phyloP scores from a whole-genome alignment of 1,140 invertebrate species.

The Geopemphigus sp. region DNA sequence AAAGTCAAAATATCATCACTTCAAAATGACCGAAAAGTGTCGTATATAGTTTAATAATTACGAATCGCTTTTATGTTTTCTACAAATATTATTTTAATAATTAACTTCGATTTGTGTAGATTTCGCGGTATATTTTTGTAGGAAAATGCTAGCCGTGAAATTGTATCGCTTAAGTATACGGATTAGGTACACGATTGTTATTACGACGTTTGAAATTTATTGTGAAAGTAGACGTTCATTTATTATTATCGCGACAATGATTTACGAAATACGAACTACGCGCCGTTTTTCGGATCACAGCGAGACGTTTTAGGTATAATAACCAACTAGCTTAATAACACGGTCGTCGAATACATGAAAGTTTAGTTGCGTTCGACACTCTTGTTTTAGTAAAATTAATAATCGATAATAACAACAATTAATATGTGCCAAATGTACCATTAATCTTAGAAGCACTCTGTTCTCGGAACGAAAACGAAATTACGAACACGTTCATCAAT shows the following conservation, averaged over 20 bases:
- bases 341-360: background rate
- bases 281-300: too few relatives aligned
- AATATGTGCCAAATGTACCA: background rate
- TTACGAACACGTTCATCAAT: background rate
- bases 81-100: too few relatives aligned
- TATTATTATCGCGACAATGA: background rate
- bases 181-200: background rate
- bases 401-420: background rate
- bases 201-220: background rate
- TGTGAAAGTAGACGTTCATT: constrained; percentile 19
- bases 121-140: too few relatives aligned
- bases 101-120: too few relatives aligned
- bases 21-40: too few relatives aligned
- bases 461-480: background rate
- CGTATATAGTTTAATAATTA: too few relatives aligned
- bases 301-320: too few relatives aligned
- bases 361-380: background rate
- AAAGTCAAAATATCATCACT: too few relatives aligned
- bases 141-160: background rate
- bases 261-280: too few relatives aligned
- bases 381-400: background rate
- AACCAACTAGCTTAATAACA: background rate
- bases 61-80: too few relatives aligned
- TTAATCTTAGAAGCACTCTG: background rate
- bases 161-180: background rate